Conservation (phyloP, 2,888 invertebrate genomes). For the Mamestra brassicae region DNA sequence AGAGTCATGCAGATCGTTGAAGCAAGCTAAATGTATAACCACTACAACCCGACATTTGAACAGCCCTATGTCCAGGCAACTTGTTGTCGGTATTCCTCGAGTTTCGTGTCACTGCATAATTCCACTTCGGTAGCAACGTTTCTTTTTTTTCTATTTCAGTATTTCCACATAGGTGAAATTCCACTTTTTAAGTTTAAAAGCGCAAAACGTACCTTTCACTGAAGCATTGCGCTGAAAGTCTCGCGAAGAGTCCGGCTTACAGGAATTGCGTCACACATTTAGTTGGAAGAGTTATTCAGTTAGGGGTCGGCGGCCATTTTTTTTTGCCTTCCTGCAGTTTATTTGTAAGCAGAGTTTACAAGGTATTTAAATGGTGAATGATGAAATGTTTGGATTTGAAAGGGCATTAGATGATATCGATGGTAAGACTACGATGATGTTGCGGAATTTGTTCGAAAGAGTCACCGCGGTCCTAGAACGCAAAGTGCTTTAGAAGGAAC, state of each 20-base stretch:
- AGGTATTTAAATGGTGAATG: background rate
- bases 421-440: background rate
- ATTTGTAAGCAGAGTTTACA: background rate
- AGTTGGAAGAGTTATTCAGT: conserved; percentile 43
- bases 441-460: too few relatives aligned
- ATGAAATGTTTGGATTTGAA: background rate
- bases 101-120: conserved; percentile 76
- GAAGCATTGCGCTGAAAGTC: conserved; percentile 56
- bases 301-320: conserved; percentile 27
- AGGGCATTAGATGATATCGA: background rate
- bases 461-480: too few relatives aligned
- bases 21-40: background rate
- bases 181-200: conserved; percentile 59
- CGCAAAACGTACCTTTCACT: conserved; percentile 56
- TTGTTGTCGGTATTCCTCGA: conserved; percentile 55
- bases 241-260: conserved; percentile 45
- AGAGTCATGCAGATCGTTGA: background rate
- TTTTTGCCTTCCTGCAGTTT: conserved; percentile 8
- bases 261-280: conserved; percentile 49
- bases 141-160: conserved; percentile 50
- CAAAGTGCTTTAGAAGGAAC: too few relatives aligned
- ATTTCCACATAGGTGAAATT: conserved; percentile 59
- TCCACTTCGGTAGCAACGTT: conserved; percentile 63
- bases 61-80: conserved; percentile 53
- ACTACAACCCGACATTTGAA: conserved; percentile 2